Conservation (phyloP, 2,113 vertebrate species). For the Tyto alba region DNA sequence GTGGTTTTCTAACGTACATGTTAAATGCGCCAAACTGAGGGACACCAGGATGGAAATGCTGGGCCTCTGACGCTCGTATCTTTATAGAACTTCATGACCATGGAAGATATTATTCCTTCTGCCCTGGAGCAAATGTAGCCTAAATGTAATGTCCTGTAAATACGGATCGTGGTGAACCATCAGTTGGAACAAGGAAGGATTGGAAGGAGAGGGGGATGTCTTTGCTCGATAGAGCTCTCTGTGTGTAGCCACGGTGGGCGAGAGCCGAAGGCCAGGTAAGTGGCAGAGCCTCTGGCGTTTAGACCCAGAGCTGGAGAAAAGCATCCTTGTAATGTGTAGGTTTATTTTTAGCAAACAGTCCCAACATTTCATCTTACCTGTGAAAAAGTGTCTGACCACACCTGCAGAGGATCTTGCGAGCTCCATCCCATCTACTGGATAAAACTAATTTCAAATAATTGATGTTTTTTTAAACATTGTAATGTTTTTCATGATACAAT, state of each 20-base stretch:
- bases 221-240: background rate
- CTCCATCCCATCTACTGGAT: background rate
- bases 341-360: background rate
- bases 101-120: background rate
- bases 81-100: background rate
- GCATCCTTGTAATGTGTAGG: background rate
- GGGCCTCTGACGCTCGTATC: background rate
- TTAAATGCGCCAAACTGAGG: background rate
- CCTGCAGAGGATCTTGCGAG: background rate
- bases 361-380: background rate
- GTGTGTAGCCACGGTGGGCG: background rate
- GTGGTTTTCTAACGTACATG: background rate
- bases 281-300: background rate
- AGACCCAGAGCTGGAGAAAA: background rate
- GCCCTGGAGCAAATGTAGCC: background rate
- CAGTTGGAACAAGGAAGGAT: background rate
- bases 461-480: background rate
- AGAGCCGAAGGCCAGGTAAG: background rate
- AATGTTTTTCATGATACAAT: constrained; percentile 2
- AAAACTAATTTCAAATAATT: background rate
- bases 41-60: background rate
- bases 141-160: background rate
- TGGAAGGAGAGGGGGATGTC: background rate
- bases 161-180: background rate
- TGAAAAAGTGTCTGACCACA: background rate